Base-by-base conservation (phyloP, 2,888 invertebrate species). In the Phortica magna region DNA sequence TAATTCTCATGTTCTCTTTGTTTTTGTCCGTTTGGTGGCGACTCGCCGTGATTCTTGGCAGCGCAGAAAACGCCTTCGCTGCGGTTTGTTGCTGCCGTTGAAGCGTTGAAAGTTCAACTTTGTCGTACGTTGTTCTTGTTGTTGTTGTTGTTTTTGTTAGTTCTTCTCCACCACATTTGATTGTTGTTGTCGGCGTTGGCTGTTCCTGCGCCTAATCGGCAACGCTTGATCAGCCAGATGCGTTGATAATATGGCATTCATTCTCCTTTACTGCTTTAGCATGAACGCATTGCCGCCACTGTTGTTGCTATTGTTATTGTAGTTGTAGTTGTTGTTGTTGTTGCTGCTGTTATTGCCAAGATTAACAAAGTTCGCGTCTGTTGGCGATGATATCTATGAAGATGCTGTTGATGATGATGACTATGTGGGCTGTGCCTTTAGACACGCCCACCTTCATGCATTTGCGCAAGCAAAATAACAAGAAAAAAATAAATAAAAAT, bases 241-340 rank as follows among this genome's bases (percentile, higher is more conserved):
- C 86, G 86, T 87, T 87, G 86, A 87, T 87, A 87, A 87, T 87
- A 86, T 87, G 89, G 80, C 70, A 19, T 71, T 42, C 3, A 17
- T 42, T 53, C 65, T 61, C 53, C 42, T 41, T 43, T 48, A 22
- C 31, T 53, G 10, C 19, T 41, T 2, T 14, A 61, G 14, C 31
- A 31, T 31, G 31, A 31, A 19, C n/a, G 7, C 7, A n/a, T 17
- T 68, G 68, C 41, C 12, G 68, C 42, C 41, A n/a, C 42, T 31
- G 48, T 55, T 70, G 77, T 61, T 78, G 77, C 76, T 77, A 76
- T 67, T 75, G 76, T 74, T 74, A 73, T 53, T 74, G 77, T 9
- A 59, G 43, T 48, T 59, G 43, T 48, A 43, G 43, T 76, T 78
- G 78, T 76, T 79, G 39, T 76, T 53, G 48, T 55, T 70, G 77